A percentile compares a stretch with the other conserved stretches of the same genome.
phyloP scores from a whole-genome alignment of 2,888 invertebrate genomes.

The Drosophila neonasuta region DNA sequence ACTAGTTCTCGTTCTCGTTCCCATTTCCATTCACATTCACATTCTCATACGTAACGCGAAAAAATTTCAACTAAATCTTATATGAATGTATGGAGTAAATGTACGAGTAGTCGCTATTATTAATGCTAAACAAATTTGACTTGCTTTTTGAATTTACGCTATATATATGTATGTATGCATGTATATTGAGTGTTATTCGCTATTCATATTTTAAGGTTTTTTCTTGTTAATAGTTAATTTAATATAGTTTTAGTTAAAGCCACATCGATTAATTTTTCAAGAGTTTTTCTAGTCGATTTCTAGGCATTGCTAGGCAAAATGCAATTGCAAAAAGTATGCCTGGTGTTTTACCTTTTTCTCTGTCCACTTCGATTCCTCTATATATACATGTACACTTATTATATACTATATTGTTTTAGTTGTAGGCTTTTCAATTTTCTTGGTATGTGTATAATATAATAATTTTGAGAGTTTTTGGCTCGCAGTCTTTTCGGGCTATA shows the following conservation, averaged over 20 bases:
- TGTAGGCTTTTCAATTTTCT: slow-evolving; percentile 36
- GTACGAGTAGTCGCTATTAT: slow-evolving; percentile 45
- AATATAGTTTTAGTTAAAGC: slow-evolving; percentile 68
- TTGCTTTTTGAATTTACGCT: slow-evolving; percentile 39
- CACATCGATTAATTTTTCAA: slow-evolving; percentile 71
- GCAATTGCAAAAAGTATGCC: slow-evolving; percentile 52
- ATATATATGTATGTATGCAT: slow-evolving; percentile 34
- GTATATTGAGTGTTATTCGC: slow-evolving; percentile 24
- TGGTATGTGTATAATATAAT: slow-evolving; percentile 56
- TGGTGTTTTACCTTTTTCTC: slow-evolving; percentile 48
- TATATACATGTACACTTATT: slow-evolving; percentile 31
- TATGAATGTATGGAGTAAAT: slow-evolving; percentile 41
- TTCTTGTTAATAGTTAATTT: slow-evolving; percentile 10
- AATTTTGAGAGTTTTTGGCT: slow-evolving; percentile 78
- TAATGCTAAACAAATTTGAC: slow-evolving; percentile 72
- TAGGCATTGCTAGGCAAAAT: slow-evolving; percentile 51
- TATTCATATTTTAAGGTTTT: slow-evolving; percentile 14
- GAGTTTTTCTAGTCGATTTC: slow-evolving; percentile 44
- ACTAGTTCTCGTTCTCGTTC: background rate
- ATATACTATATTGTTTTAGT: slow-evolving; percentile 21
- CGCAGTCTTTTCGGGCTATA: slow-evolving; percentile 78
- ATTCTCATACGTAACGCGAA: slow-evolving; percentile 68
- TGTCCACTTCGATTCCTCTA: background rate
- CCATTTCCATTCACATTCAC: slow-evolving; percentile 17
- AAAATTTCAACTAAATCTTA: slow-evolving; percentile 72